Conservation (phyloP, 2,113 vertebrate genomes). For the Scytalopus superciliaris region DNA sequence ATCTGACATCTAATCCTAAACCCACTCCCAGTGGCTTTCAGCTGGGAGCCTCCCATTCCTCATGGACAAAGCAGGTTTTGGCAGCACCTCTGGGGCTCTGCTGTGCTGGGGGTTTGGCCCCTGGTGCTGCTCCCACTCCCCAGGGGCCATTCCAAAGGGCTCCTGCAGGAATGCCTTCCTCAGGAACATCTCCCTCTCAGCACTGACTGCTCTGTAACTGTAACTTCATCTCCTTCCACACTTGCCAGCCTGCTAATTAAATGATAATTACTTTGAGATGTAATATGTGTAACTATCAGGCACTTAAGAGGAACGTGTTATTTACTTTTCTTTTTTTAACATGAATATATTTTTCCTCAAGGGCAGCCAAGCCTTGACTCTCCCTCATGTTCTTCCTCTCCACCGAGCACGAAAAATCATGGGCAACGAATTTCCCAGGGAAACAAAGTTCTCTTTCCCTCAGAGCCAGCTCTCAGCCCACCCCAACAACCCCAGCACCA, state of each 20-base stretch:
- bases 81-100: neutral
- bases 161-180: neutral
- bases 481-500: rapidly evolving
- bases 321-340: constrained; percentile 30
- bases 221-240: neutral
- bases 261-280: constrained; percentile 48
- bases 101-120: rapidly evolving
- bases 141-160: neutral
- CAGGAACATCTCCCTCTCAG: neutral
- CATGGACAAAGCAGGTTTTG: neutral
- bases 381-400: neutral
- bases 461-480: neutral
- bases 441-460: neutral
- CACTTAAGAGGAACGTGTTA: constrained; percentile 17
- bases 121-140: neutral
- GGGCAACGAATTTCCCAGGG: neutral
- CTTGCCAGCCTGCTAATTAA: constrained; percentile 45
- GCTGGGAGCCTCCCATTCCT: neutral
- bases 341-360: neutral
- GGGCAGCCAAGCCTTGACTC: neutral
- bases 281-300: constrained; percentile 45
- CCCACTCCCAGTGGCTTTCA: neutral
- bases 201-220: neutral
- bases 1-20: neutral
- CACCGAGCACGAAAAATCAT: neutral